A percentile compares a stretch with the other conserved stretches of the same genome.
Evolutionary conservation across 2,113 vertebrate species (phyloP).

Genomic region (Columba livia): DNA sequence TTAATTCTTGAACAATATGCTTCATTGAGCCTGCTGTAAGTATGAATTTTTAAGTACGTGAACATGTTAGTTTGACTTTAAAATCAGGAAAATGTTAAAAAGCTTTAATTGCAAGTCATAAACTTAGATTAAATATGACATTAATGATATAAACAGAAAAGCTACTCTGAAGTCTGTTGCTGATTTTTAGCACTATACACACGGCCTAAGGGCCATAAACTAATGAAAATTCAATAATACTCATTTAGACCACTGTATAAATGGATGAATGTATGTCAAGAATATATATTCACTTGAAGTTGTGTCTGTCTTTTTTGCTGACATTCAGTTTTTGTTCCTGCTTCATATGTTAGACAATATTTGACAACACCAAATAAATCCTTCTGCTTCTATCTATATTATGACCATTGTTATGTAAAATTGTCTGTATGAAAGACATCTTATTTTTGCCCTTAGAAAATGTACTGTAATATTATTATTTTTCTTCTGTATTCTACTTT

Average conservation of each 20-base stretch:
- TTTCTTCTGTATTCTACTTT: background rate
- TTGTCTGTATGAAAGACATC: background rate
- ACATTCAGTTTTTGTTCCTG: background rate
- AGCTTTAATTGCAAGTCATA: background rate
- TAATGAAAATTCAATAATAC: background rate
- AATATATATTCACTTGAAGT: background rate
- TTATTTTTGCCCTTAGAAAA: background rate
- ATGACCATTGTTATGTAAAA: background rate
- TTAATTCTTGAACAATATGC: background rate
- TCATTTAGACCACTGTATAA: background rate
- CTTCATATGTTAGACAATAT: background rate
- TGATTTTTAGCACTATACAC: background rate
- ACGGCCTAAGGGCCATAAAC: background rate
- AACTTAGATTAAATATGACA: background rate
- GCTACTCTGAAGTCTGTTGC: background rate
- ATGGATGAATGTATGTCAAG: background rate
- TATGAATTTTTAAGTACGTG: background rate
- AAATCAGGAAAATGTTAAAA: background rate
- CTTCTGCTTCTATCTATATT: background rate
- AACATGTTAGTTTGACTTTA: background rate
- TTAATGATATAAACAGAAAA: background rate
- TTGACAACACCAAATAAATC: conserved; percentile 1
- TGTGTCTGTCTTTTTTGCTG: background rate
- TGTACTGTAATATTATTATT: background rate
- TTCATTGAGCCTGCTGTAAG: background rate